phyloP scores from a whole-genome alignment of 2,888 invertebrate genomes.

The Stenichneumon culpator region DNA sequence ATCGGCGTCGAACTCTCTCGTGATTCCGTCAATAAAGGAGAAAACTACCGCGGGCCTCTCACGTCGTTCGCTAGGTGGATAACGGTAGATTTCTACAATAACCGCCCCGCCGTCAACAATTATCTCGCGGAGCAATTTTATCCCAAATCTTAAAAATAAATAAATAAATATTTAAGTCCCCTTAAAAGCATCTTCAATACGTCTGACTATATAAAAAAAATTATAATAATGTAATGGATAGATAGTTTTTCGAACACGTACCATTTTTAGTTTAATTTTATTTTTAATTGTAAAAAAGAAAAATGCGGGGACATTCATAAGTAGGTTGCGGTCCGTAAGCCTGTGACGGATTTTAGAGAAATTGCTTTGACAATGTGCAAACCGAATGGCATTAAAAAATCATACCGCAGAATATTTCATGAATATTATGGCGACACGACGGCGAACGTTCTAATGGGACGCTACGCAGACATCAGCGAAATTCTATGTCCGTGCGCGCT shows the following conservation, averaged over 20 bases:
- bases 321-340: neutral
- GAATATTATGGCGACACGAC: neutral
- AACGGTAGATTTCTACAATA: slow-evolving; percentile 35
- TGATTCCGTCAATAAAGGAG: slow-evolving; percentile 40
- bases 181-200: neutral
- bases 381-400: neutral
- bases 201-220: neutral
- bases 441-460: neutral
- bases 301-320: neutral
- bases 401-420: neutral
- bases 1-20: neutral
- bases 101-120: neutral
- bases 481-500: slow-evolving; percentile 14
- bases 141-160: neutral
- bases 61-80: neutral
- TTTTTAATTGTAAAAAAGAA: neutral
- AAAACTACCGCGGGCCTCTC: slow-evolving; percentile 13
- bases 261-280: neutral
- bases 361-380: neutral
- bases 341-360: neutral
- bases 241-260: neutral
- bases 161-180: neutral
- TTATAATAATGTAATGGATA: neutral
- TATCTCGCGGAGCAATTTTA: neutral
- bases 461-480: neutral